Evolutionary conservation across 2,113 vertebrate species (phyloP).

Genomic region (Halichoerus grypus): DNA sequence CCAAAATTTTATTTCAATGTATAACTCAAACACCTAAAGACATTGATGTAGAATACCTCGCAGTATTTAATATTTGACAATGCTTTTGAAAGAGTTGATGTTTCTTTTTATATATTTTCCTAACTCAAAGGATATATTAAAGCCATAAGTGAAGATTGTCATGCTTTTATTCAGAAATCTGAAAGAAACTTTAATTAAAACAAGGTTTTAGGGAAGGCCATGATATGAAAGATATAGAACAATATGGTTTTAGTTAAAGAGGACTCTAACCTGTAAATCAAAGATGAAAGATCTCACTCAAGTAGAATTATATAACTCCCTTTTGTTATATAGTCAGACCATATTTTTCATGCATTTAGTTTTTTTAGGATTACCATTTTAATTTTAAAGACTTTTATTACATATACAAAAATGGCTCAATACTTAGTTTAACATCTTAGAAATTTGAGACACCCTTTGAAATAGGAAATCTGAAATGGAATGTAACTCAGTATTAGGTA

Average conservation of each 20-base stretch:
- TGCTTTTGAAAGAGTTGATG: constrained; percentile 86
- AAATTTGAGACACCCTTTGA: constrained; percentile 88
- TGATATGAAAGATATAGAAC: constrained; percentile 90
- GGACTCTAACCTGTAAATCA: constrained; percentile 92
- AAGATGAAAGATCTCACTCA: constrained; percentile 93
- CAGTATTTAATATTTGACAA: constrained; percentile 85
- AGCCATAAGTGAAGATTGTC: constrained; percentile 92
- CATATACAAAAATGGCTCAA: constrained; percentile 86
- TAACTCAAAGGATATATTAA: constrained; percentile 90
- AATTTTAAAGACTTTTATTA: constrained; percentile 91
- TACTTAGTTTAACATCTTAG: constrained; percentile 83
- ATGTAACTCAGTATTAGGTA: constrained; percentile 84
- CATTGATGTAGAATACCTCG: constrained; percentile 73
- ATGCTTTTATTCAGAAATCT: constrained; percentile 91
- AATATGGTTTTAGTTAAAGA: constrained; percentile 91
- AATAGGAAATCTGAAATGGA: constrained; percentile 85
- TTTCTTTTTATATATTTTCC: constrained; percentile 88
- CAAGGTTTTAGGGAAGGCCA: constrained; percentile 87
- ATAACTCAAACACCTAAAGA: constrained; percentile 83
- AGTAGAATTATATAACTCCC: constrained; percentile 92
- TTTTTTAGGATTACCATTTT: constrained; percentile 91
- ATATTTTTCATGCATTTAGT: constrained; percentile 87
- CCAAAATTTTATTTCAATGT: constrained; percentile 78
- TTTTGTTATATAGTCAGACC: constrained; percentile 89
- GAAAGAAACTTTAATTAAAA: constrained; percentile 91